Percentiles rank a stretch among this genome's conserved stretches.
Conservation (phyloP, 92 coral and sea anemone species). For the Zoanthus sociatus region DNA sequence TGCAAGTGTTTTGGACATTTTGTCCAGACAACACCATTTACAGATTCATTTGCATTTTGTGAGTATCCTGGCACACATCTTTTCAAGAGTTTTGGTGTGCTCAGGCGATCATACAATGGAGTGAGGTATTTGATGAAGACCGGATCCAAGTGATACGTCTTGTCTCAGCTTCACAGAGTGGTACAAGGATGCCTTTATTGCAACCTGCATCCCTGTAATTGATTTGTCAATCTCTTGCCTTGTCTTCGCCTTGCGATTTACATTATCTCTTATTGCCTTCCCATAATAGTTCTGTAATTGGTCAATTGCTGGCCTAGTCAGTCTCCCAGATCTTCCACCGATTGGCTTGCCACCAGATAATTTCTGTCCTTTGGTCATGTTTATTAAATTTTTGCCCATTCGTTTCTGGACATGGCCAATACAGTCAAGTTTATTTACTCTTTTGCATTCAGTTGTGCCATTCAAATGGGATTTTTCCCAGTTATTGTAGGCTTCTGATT, state of each 20-base stretch:
- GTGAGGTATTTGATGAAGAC: conserved; percentile 33
- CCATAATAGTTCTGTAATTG: conserved; percentile 50
- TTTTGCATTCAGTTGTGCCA: conserved; percentile 24
- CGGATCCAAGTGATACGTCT: conserved; percentile 41
- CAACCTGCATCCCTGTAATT: conserved; percentile 33
- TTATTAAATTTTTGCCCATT: conserved; percentile 38
- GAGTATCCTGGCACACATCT: conserved; percentile 51
- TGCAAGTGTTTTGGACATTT: conserved; percentile 53
- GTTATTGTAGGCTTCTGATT: conserved; percentile 15
- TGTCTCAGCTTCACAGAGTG: conserved; percentile 44
- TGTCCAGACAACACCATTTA: conserved; percentile 39
- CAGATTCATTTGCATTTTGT: conserved; percentile 50
- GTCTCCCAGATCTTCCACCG: conserved; percentile 55
- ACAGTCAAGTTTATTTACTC: conserved; percentile 50
- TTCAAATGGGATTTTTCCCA: conserved; percentile 44
- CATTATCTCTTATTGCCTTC: conserved; percentile 46
- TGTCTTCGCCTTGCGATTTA: conserved; percentile 34
- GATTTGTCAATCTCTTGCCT: conserved; percentile 18
- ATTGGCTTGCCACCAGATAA: conserved; percentile 36
- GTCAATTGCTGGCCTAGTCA: conserved; percentile 50
- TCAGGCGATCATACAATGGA: conserved; percentile 41
- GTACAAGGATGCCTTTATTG: conserved; percentile 27
- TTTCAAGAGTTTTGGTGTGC: conserved; percentile 33
- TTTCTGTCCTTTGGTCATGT: conserved; percentile 37
- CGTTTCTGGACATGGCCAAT: conserved; percentile 54